Base-by-base conservation (phyloP, 2,888 invertebrate genomes). In the Lasioglossum morio region DNA sequence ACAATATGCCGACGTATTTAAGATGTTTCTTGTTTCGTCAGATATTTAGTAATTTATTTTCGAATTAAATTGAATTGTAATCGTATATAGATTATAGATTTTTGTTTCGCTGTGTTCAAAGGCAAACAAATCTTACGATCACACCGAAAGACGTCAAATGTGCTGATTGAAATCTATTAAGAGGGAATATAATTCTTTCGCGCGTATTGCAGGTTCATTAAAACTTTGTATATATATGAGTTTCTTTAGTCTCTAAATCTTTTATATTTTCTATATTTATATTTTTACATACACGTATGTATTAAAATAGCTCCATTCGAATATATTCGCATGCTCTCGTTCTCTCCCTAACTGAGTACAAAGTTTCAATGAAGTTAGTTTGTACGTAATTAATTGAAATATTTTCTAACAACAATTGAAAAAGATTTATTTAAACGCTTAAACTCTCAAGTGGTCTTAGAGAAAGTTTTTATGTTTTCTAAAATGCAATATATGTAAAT, bases 311-410 rank as follows among this genome's bases (percentile, higher is more conserved):
- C 30, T 79, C 53, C 23, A 69, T 66, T 66, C 34, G 27, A 66
- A 69, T 43, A 69, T 79, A 83, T 46, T 66, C 40, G 23, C 19
- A 40, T n/a, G 27, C 30, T 77, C 76, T 63, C 19, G n/a, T 57
- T 79, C 77, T 77, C 53, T 43, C 19, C 77, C 5, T 63, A 53
- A 34, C 40, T 63, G 63, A 77, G 85, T 85, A 74, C 82, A 80
- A 82, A 89, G 77, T 89, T 84, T 88, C 82, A 89, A 89, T 80
- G 89, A 89, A 82, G 74, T 82, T 77, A 82, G 74, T 81, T 77
- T 48, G 79, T 46, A 70, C 72, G 76, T 78, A 82, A 69, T 80
- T 27, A 27, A 83, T 69, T 16, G 19, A 66, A 66, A 72, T 69
- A 75, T 75, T 69, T 79, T 79, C n/a, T 76, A 79, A 34, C 46